Evolutionary conservation across 2,888 invertebrate species (phyloP).

Genomic region (Synergus japonicus): DNA sequence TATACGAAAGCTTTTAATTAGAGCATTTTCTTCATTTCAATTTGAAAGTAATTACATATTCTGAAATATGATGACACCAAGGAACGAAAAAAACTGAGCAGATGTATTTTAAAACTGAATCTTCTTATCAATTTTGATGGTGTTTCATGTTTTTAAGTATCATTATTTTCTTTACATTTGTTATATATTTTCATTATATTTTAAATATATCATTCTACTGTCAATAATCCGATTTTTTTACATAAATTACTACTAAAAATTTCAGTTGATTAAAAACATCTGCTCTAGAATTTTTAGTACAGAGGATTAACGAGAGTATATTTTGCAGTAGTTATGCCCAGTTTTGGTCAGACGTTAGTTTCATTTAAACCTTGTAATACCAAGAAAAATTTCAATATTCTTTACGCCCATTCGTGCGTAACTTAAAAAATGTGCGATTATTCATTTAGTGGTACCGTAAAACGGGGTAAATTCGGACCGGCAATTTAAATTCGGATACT

Average conservation of each 20-base stretch:
- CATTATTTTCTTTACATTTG: too few relatives aligned
- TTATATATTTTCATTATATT: too few relatives aligned
- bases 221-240: neutral
- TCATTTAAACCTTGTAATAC: too few relatives aligned
- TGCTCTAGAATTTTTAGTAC: neutral
- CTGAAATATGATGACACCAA: neutral
- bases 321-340: conserved; percentile 20
- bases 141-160: neutral
- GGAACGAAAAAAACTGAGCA: neutral
- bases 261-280: neutral
- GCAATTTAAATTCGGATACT: too few relatives aligned
- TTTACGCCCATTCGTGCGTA: too few relatives aligned
- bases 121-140: neutral
- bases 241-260: neutral
- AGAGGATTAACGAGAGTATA: neutral
- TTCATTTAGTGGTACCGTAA: too few relatives aligned
- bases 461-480: too few relatives aligned
- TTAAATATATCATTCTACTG: too few relatives aligned
- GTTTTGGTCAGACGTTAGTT: neutral
- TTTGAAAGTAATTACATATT: neutral
- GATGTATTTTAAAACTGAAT: conserved; percentile 4
- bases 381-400: too few relatives aligned
- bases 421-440: too few relatives aligned
- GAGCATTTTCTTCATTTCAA: too few relatives aligned
- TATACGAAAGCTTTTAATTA: too few relatives aligned